Percentiles rank a stretch among this genome's conserved stretches.
These are phyloP conservation scores for Paratilapia polleni DNA, from an alignment of 2,113 vertebrate genomes.

Conservation along the genomic window DNA sequence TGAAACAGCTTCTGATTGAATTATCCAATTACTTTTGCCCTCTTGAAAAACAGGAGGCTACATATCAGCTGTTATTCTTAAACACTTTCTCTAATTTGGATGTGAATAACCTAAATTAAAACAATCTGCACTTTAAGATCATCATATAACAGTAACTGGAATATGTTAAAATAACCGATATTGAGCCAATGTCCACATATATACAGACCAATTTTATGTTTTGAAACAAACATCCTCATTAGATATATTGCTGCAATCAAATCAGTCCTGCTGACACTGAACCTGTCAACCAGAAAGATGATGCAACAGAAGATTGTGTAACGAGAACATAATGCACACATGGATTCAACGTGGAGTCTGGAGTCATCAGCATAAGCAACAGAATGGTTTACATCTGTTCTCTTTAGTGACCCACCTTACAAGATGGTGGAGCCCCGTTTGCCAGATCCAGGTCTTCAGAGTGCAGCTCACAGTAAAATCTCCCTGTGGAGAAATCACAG, in stretches of 20 bases:
- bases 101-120: neutral
- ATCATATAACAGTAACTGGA: neutral
- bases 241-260: neutral
- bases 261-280: neutral
- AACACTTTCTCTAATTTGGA: fast-evolving
- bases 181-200: fast-evolving
- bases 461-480: constrained; percentile 82
- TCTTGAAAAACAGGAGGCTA: neutral
- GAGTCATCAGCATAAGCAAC: neutral
- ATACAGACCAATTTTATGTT: neutral
- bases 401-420: constrained; percentile 62
- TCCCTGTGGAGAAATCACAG: constrained; percentile 69
- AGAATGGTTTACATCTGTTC: constrained; percentile 3
- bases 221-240: neutral
- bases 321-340: neutral
- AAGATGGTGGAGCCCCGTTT: constrained; percentile 27
- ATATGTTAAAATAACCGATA: neutral
- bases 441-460: constrained; percentile 67
- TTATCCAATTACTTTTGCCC: neutral
- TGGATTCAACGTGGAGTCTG: neutral
- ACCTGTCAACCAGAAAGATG: constrained; percentile 2
- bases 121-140: neutral
- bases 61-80: neutral
- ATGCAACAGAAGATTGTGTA: constrained; percentile 28
- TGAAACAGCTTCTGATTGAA: neutral